Percentiles rank a stretch among this genome's conserved stretches.
These are phyloP conservation scores for Gymnosoma rotundatum DNA, from an alignment of 2,888 invertebrate species.

Conservation along the genomic window DNA sequence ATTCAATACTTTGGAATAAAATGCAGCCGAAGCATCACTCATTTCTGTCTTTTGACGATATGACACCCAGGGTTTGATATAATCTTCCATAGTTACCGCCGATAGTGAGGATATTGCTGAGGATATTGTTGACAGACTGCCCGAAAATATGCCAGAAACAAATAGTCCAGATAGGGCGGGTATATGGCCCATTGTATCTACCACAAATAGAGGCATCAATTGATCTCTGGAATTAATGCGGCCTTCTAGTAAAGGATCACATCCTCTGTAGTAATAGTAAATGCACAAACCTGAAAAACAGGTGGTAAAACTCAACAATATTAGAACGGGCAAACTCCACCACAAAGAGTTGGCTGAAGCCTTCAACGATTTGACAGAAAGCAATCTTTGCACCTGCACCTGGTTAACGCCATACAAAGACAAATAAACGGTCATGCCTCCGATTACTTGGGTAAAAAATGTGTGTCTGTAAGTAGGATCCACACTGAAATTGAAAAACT, in stretches of 20 bases:
- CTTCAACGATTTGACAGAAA: slow-evolving; percentile 88
- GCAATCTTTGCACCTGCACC: slow-evolving; percentile 89
- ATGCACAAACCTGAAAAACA: slow-evolving; percentile 91
- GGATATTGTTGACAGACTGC: slow-evolving; percentile 94
- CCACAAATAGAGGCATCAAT: slow-evolving; percentile 90
- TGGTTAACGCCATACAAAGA: slow-evolving; percentile 94
- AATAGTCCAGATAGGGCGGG: slow-evolving; percentile 95
- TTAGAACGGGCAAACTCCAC: slow-evolving; percentile 91
- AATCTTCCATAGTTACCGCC: slow-evolving; percentile 94
- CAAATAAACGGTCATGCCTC: slow-evolving; percentile 91
- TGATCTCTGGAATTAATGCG: slow-evolving; percentile 88
- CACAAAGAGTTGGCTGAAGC: slow-evolving; percentile 89
- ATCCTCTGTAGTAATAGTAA: slow-evolving; percentile 90
- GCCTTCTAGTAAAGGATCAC: slow-evolving; percentile 88
- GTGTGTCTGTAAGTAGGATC: slow-evolving; percentile 93
- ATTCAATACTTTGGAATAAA: slow-evolving; percentile 87
- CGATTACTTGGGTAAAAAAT: slow-evolving; percentile 91
- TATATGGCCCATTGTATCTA: slow-evolving; percentile 87
- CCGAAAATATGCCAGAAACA: slow-evolving; percentile 95
- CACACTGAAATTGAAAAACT: slow-evolving; percentile 87
- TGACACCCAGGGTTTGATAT: slow-evolving; percentile 85
- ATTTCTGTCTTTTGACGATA: slow-evolving; percentile 79
- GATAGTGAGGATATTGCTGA: slow-evolving; percentile 95
- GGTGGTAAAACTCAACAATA: slow-evolving; percentile 88
- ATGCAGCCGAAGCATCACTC: slow-evolving; percentile 82